Evolutionary conservation across 2,797 vertebrate species (phyloP), one percentile per base, ranked within the genome.

Genomic region (Bufotes viridis): DNA sequence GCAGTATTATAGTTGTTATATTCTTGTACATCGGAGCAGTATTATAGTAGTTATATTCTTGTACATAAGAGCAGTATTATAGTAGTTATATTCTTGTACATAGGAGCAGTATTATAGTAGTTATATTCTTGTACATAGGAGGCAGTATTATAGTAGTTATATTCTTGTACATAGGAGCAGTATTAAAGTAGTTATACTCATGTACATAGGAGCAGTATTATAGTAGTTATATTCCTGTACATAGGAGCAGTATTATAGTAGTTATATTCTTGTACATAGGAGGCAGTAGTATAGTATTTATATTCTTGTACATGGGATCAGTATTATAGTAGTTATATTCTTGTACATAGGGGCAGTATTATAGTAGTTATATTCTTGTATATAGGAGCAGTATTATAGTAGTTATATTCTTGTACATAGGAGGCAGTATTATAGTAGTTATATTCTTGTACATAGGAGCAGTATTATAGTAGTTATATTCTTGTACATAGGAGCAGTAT

Each of bases 31-130:
- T 53, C 34, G 69, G 69, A 17, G 29, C 26, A 70, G 69, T 70
- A 70, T 70, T 70, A 70, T 70, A 70, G 69, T 70, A 70, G 69
- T 34, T 70, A 70, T 70, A 70, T 70, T 70, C 69, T 34, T 70
- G 26, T 70, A 70, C 20, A 70, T 70, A 70, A 29, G 69, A 12
- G 69, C 26, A 70, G 69, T 70, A 70, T 70, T 70, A 70, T 70
- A 70, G 69, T 70, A 70, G 69, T 70, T 70, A 70, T 70, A 70
- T 34, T 70, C 69, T 18, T 70, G 69, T 70, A 34, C 15, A 70
- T 70, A 70, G 69, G 69, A 5, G 29, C 24, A 69, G 65, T 69
- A 69, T 69, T 69, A 69, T 69, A 69, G 65, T 29, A 69, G 65
- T 69, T 69, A 69, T 69, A 69, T 69, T 69, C 65, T 29, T 69